Conservation (phyloP, 1,140 invertebrate genomes). For the Drosophila mojavensis region DNA sequence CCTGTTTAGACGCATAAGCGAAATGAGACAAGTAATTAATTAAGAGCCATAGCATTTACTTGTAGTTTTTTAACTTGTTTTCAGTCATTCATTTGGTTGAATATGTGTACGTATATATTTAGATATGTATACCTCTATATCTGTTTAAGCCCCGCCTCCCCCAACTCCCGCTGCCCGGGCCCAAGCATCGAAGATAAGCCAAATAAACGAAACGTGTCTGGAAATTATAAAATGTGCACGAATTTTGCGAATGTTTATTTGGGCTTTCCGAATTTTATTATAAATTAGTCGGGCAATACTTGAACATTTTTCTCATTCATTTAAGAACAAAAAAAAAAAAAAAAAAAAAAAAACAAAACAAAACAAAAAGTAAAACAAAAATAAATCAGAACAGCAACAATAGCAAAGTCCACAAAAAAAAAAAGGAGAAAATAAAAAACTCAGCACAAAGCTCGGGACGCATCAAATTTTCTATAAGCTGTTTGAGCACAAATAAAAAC, state of each 20-base stretch:
- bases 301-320: slow-evolving; percentile 24
- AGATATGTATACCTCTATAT: no score
- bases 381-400: background rate
- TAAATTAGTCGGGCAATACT: slow-evolving; percentile 33
- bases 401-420: background rate
- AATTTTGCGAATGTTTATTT: slow-evolving; percentile 60
- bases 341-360: background rate
- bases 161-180: background rate
- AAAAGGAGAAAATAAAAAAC: background rate
- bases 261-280: slow-evolving; percentile 40
- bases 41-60: background rate
- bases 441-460: slow-evolving; percentile 2
- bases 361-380: background rate
- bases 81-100: background rate
- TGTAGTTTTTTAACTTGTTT: background rate
- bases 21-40: background rate
- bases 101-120: no score
- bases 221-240: slow-evolving; percentile 73
- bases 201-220: slow-evolving; percentile 71
- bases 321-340: slow-evolving; percentile 10
- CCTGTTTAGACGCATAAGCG: background rate
- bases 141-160: background rate
- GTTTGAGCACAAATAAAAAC: slow-evolving; percentile 9
- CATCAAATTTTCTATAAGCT: slow-evolving; percentile 14
- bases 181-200: slow-evolving; percentile 45